Base-by-base conservation (phyloP, 2,113 vertebrate species). In the Thamnaconus septentrionalis region DNA sequence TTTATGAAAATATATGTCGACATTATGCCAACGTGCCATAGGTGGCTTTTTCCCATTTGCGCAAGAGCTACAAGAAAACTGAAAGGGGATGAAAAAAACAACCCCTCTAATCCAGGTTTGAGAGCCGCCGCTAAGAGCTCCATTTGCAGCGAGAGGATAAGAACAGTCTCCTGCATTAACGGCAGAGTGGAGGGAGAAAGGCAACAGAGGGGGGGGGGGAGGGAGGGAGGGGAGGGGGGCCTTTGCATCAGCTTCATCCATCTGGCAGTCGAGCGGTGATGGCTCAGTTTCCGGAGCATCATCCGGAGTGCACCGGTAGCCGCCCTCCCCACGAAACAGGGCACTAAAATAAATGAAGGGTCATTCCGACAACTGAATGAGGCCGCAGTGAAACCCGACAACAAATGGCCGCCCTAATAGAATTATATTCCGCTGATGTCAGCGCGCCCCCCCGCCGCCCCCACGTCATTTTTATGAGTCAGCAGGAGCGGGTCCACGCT, bases 381-480 rank as follows among this genome's bases (percentile, higher is more conserved):
- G 85, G 82, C 84, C 59, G 69, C 84, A 71, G 78, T 53, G 70
- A 82, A 85, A 76, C 64, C 61, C 51, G 44, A 78, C 82, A 84
- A 88, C 82, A 84, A 87, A 90, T 79, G 79, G 80, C 58, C 53
- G 62, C 78, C 75, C 61, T 79, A 73, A 84, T 65, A 81, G 80
- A 87, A 87, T 87, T 80, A 89, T 80, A 84, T 82, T 62, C 58
- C 42, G 87, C 86, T 87, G 85, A 86, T 89, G 83, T 89, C 88
- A 89, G 86, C 89, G 77, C 52, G 0, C 62, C 53, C 61, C 71
- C 55, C 69, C n/a, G n/a, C n/a, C n/a, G n/a, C n/a, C n/a, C n/a
- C n/a, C n/a, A n/a, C n/a, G 85, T 91, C 76, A 86, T 82, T 82
- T 90, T 88, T 89, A 87, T 65, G 88, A 88, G 74, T 89, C 85